Base-by-base conservation (phyloP, 2,113 vertebrate species). In the Ornithorhynchus anatinus region DNA sequence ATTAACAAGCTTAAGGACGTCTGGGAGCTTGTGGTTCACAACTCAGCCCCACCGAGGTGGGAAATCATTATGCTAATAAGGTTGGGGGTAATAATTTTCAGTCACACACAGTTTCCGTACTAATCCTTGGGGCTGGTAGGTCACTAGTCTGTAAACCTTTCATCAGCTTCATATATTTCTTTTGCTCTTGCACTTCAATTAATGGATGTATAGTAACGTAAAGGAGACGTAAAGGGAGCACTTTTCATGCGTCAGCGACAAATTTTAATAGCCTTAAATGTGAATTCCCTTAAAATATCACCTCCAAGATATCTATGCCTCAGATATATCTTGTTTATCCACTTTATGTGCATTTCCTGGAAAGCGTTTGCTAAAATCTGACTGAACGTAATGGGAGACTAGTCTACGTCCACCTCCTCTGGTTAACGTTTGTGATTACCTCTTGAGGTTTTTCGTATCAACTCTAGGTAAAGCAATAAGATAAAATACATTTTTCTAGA, bases 1-100 rank as follows among this genome's bases (percentile, higher is more conserved):
- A 98, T 97, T 98, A 99, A 97, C 95, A 96, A 96, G 96, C 95
- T 96, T 96, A 91, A 96, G 95, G 94, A 96, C 95, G 94, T 94
- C 92, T 93, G 97, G 96, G 97, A 97, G 95, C 90, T 95, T 91
- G 94, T 90, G 92, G 94, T 94, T 95, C 95, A 94, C 94, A 95
- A 93, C 89, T 89, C 90, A 90, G 88, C 68, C 47, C 91, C 68
- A 79, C 86, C 84, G 89, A 95, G 88, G 93, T 74, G 91, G 91
- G 93, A 95, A 95, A 95, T 97, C 94, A 95, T 97, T 96, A 97
- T 98, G 95, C 93, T 96, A 96, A 97, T 96, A 89, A 94, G 90
- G 86, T 80, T 71, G 82, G 91, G n/a, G 92, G 93, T 95, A 95
- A 92, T 94, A 93, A 93, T 93, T 92, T 93, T 88, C 88, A 92